Evolutionary conservation across 23 tunicate species (phyloP).

Genomic region (Diplosoma virens): DNA sequence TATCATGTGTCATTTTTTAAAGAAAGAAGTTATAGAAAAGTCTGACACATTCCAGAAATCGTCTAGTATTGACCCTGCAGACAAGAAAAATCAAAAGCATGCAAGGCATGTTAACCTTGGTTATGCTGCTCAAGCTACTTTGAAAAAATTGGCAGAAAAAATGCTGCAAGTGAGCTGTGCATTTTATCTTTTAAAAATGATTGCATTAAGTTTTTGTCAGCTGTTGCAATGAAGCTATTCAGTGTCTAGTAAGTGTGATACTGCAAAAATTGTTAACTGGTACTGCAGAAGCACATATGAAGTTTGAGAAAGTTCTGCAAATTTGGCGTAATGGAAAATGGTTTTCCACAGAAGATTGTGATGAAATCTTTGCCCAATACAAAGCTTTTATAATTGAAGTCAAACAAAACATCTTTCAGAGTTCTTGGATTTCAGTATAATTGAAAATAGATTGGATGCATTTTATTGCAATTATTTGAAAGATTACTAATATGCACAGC

Average conservation of each 20-base stretch:
- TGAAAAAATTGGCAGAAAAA: neutral
- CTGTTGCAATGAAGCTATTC: constrained; percentile 4
- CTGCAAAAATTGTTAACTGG: neutral
- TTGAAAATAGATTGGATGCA: neutral
- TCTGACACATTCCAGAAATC: neutral
- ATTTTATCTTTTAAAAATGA: neutral
- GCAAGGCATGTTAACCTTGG: neutral
- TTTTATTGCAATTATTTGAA: constrained; percentile 18
- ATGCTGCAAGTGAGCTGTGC: constrained; percentile 10
- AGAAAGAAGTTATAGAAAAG: neutral
- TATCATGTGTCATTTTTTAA: neutral
- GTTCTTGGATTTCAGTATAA: neutral
- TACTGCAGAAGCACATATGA: neutral
- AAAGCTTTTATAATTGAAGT: constrained; percentile 4
- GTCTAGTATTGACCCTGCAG: neutral
- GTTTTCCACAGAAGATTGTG: constrained; percentile 4
- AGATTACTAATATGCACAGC: neutral
- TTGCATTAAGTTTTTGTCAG: neutral
- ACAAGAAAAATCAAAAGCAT: neutral
- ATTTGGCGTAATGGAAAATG: constrained; percentile 9
- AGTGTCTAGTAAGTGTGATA: neutral
- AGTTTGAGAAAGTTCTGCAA: neutral
- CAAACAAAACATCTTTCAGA: neutral
- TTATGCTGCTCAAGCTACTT: neutral
- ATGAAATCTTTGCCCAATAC: neutral